Percentiles rank a stretch among this genome's conserved stretches.
These are phyloP conservation scores for Ibidorhyncha struthersii DNA, from an alignment of 2,113 vertebrate species.

Conservation along the genomic window DNA sequence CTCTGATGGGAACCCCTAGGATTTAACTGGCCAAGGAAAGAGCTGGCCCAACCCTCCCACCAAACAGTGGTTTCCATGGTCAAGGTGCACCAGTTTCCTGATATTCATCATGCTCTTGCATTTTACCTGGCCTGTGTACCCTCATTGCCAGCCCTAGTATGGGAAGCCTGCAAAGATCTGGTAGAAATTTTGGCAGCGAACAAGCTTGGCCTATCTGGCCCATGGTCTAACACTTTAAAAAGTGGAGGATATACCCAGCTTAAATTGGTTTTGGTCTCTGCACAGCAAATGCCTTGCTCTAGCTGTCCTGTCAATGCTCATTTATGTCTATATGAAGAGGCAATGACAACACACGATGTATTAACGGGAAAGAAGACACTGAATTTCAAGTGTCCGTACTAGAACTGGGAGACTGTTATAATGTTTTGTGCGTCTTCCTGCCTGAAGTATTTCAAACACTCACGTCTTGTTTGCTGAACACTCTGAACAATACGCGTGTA, in stretches of 20 bases:
- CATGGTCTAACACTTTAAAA: not conserved
- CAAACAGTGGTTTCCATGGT: not conserved
- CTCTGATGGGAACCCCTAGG: fast-evolving
- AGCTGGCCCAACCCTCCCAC: not conserved
- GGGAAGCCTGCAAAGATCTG: not conserved
- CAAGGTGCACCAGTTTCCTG: not conserved
- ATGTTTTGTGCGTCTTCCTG: conserved; percentile 14
- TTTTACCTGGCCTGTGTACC: not conserved
- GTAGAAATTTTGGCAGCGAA: not conserved
- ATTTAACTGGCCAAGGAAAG: not conserved
- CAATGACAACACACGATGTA: not conserved
- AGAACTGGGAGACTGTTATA: not conserved
- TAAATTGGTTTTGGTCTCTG: not conserved
- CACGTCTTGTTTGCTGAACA: conserved; percentile 64
- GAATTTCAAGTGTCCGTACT: not conserved
- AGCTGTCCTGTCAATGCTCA: not conserved
- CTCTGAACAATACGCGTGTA: conserved; percentile 10
- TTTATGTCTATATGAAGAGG: not conserved
- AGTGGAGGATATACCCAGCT: not conserved
- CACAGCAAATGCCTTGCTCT: not conserved
- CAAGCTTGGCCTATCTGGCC: not conserved
- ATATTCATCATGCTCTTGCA: not conserved
- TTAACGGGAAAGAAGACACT: not conserved
- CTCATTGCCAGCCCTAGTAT: not conserved
- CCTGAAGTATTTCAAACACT: conserved; percentile 57